Percentiles rank a stretch among this genome's conserved stretches.
phyloP scores from a whole-genome alignment of 1,140 invertebrate genomes.

The Neodiprion pinetum region DNA sequence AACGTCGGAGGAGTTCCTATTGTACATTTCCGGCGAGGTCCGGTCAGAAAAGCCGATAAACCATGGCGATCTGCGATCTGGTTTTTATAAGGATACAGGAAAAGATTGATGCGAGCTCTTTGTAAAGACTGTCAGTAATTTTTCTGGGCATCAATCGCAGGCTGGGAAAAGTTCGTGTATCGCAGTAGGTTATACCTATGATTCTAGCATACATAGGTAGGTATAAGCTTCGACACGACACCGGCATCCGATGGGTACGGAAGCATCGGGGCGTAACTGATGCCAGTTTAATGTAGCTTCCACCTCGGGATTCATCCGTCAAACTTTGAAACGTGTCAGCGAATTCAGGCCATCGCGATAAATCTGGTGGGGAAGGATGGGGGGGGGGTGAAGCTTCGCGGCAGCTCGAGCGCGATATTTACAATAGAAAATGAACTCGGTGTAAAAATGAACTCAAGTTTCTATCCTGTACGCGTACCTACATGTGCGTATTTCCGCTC shows the following conservation, averaged over 20 bases:
- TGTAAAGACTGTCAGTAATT: not conserved
- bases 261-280: slow-evolving; percentile 3
- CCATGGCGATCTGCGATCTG: not conserved
- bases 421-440: slow-evolving; percentile 2
- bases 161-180: not conserved
- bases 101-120: slow-evolving; percentile 2
- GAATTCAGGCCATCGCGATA: slow-evolving; percentile 3
- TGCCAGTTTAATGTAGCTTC: slow-evolving; percentile 5
- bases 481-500: too few relatives aligned
- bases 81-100: not conserved
- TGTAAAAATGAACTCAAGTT: not conserved
- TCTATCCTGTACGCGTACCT: too few relatives aligned
- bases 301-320: not conserved
- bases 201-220: not conserved
- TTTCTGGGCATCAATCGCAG: not conserved
- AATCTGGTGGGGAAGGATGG: not conserved
- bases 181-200: too few relatives aligned
- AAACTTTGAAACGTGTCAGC: slow-evolving; percentile 7
- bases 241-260: not conserved
- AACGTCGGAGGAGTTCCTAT: too few relatives aligned
- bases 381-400: not conserved
- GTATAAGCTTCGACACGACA: not conserved
- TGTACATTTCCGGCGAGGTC: too few relatives aligned
- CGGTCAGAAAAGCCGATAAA: not conserved
- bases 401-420: not conserved